These are phyloP conservation scores for Lagria hirta DNA, from an alignment of 2,888 invertebrate genomes.

Conservation along the genomic window DNA sequence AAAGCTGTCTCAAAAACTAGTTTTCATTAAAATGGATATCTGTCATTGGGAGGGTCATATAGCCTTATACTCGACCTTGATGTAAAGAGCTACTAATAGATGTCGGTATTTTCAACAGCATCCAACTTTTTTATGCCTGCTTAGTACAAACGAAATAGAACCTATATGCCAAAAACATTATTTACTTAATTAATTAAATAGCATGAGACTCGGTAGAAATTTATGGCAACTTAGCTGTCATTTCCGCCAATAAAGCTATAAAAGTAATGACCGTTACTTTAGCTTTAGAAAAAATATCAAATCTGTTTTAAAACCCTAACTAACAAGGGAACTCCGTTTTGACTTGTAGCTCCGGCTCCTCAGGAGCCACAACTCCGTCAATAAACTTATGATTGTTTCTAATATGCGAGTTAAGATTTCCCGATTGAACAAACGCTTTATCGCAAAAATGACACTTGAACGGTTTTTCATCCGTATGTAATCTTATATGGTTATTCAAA, in stretches of 20 bases:
- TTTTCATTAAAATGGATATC: too few species aligned
- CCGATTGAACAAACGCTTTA: constrained; percentile 52
- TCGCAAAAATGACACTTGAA: constrained; percentile 53
- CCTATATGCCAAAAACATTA: too few species aligned
- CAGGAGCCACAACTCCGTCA: constrained; percentile 15
- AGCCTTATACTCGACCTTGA: too few species aligned
- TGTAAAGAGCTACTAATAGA: too few species aligned
- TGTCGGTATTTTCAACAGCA: too few species aligned
- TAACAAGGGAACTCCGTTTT: constrained; percentile 22
- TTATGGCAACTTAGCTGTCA: too few species aligned
- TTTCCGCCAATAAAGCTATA: too few species aligned
- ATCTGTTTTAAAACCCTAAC: constrained; percentile 1
- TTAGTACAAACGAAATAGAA: constrained; percentile 1
- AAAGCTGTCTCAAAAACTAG: too few species aligned
- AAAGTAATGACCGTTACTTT: constrained; percentile 1
- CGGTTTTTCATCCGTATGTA: constrained; percentile 53
- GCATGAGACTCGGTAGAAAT: too few species aligned
- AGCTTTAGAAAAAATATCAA: too few species aligned
- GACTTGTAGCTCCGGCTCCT: constrained; percentile 6
- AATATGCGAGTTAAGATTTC: constrained; percentile 52
- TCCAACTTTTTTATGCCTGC: constrained; percentile 1
- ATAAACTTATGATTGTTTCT: constrained; percentile 50
- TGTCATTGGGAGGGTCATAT: too few species aligned
- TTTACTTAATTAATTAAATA: too few species aligned
- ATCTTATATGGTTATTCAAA: constrained; percentile 51